Evolutionary conservation across 2,888 invertebrate genomes (phyloP).

Genomic region (Bombylius major): DNA sequence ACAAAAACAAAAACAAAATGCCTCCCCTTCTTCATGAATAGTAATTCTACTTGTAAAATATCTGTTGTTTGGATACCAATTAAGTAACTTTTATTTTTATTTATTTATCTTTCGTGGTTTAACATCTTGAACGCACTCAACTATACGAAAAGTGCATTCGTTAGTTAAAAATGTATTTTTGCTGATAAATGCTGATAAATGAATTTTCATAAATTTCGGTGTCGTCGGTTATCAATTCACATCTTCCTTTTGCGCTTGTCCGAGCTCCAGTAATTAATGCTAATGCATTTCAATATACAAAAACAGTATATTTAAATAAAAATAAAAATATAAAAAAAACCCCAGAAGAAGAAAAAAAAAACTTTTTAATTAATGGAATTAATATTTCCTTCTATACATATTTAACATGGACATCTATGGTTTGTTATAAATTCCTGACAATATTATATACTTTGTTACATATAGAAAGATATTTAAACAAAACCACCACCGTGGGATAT

Average conservation of each 20-base stretch:
- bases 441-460: no score
- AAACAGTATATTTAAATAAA: background rate
- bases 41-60: background rate
- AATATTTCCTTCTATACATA: constrained; percentile 4
- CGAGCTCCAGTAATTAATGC: constrained; percentile 4
- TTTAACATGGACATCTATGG: background rate
- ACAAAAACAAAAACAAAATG: background rate
- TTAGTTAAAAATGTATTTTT: background rate
- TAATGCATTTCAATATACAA: constrained; percentile 5
- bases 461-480: no score
- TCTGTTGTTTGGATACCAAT: background rate
- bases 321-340: background rate
- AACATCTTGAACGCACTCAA: background rate
- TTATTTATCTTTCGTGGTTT: background rate
- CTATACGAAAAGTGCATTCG: constrained; percentile 3
- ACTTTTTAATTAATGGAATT: constrained; percentile 6
- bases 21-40: background rate
- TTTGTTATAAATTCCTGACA: background rate
- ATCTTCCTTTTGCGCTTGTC: constrained; percentile 3
- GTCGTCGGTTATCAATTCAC: constrained; percentile 1
- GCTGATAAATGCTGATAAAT: constrained; percentile 7
- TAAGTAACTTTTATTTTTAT: background rate
- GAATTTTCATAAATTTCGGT: constrained; percentile 5
- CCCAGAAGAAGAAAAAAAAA: background rate
- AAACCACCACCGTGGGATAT: no score